Percentiles rank a stretch among this genome's conserved stretches.
Conservation (phyloP, 2,113 vertebrate genomes). For the Leucosticte australis region DNA sequence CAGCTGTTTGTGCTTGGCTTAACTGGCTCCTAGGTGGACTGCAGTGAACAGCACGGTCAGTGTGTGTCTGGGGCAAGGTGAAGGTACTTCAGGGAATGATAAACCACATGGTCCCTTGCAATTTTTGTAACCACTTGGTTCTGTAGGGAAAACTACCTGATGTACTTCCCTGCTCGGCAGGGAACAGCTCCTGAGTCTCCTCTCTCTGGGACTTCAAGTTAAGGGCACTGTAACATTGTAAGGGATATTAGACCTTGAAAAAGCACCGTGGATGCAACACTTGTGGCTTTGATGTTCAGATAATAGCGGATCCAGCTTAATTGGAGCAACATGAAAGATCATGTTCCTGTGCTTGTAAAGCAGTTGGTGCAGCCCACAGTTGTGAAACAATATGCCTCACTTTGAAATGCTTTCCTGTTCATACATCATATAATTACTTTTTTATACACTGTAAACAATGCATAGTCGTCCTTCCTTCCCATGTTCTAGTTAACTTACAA, state of each 20-base stretch:
- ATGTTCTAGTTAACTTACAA: background rate
- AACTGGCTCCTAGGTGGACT: background rate
- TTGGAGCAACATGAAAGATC: conserved; percentile 3
- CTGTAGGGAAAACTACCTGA: background rate
- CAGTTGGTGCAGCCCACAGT: background rate
- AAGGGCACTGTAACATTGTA: background rate
- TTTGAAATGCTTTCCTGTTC: conserved; percentile 31
- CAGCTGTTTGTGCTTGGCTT: background rate
- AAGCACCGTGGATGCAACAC: background rate
- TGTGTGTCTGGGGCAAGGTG: background rate
- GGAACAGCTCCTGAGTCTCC: background rate
- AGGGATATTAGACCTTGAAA: background rate
- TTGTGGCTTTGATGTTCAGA: conserved; percentile 31
- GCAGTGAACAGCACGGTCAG: background rate
- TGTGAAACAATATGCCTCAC: background rate
- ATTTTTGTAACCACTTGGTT: background rate
- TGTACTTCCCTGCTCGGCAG: rapidly evolving
- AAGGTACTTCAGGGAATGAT: background rate
- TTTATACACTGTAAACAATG: background rate
- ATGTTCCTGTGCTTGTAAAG: conserved; percentile 13
- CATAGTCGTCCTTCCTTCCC: background rate
- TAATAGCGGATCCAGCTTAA: background rate
- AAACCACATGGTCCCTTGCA: background rate
- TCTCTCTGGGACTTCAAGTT: background rate
- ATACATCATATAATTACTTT: background rate